These are phyloP conservation scores for Drosophila seguyi DNA, from an alignment of 1,140 invertebrate species.

Conservation along the genomic window DNA sequence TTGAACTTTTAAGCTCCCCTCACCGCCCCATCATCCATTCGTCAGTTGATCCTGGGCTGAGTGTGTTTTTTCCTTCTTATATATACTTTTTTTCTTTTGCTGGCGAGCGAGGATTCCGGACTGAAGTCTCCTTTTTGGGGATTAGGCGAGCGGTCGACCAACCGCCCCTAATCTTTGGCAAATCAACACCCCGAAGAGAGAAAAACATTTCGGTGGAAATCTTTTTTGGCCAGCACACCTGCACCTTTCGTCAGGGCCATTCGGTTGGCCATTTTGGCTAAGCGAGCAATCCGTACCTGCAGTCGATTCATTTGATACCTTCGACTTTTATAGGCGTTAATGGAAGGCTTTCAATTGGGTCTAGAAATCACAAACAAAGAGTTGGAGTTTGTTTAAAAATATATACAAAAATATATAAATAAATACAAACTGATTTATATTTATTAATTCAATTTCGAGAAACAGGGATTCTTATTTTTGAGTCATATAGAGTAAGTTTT, in stretches of 20 bases:
- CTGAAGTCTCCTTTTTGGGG: constrained; percentile 45
- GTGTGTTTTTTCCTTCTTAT: constrained; percentile 19
- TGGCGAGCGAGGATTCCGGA: constrained; percentile 2
- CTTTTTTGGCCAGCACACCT: constrained; percentile 46
- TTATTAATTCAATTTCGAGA: rapidly evolving
- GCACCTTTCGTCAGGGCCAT: constrained; percentile 51
- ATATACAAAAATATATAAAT: too few species aligned
- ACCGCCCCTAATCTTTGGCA: constrained; percentile 56
- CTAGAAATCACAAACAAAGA: too few species aligned
- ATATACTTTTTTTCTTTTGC: neutral
- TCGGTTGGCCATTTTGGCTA: constrained; percentile 47
- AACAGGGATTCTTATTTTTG: rapidly evolving
- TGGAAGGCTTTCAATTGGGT: neutral
- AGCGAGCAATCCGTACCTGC: constrained; percentile 26
- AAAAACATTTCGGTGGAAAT: constrained; percentile 48
- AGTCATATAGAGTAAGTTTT: too few species aligned
- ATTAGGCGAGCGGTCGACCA: constrained; percentile 52
- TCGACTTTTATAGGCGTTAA: too few species aligned
- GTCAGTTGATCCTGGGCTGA: constrained; percentile 31
- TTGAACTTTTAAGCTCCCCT: constrained; percentile 42
- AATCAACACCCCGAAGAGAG: constrained; percentile 47
- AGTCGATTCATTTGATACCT: constrained; percentile 10
- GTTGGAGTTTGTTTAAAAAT: neutral
- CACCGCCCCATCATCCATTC: constrained; percentile 26
- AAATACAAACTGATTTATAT: neutral